Conservation (phyloP, 2,888 invertebrate species). For the Neuroscelio doddi region DNA sequence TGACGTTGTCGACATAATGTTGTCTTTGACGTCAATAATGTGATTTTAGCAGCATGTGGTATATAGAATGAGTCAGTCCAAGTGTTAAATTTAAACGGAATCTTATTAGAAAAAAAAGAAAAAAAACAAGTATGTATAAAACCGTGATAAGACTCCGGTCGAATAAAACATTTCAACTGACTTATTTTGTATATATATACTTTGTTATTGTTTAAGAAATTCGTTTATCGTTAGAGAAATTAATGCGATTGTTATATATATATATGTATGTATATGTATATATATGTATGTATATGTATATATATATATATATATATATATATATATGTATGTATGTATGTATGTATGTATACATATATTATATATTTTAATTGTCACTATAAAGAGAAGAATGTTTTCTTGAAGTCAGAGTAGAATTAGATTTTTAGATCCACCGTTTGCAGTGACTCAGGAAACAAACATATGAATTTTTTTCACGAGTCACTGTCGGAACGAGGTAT, state of each 20-base stretch:
- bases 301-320: conserved; percentile 12
- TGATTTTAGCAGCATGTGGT: conserved; percentile 65
- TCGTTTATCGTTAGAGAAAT: conserved; percentile 61
- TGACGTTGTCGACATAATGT: conserved; percentile 36
- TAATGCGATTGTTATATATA: conserved; percentile 57
- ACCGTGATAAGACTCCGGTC: too few species aligned
- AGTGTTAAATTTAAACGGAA: too few species aligned
- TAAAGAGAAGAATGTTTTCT: conserved; percentile 31
- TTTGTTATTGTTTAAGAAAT: conserved; percentile 66
- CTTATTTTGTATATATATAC: too few species aligned
- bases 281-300: neutral
- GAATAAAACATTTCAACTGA: too few species aligned
- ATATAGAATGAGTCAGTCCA: too few species aligned
- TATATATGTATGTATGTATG: conserved; percentile 37
- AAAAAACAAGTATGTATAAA: too few species aligned
- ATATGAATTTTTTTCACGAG: neutral
- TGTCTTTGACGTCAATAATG: conserved; percentile 55
- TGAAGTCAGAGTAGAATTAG: neutral
- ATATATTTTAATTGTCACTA: conserved; percentile 44
- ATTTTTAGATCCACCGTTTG: neutral
- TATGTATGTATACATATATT: conserved; percentile 19
- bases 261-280: conserved; percentile 8
- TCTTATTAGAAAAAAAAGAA: too few species aligned
- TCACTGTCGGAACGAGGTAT: neutral
- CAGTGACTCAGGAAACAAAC: neutral